Evolutionary conservation across 2,797 vertebrate species (phyloP), one percentile per base, ranked within the genome.

Genomic region (Picus viridis): DNA sequence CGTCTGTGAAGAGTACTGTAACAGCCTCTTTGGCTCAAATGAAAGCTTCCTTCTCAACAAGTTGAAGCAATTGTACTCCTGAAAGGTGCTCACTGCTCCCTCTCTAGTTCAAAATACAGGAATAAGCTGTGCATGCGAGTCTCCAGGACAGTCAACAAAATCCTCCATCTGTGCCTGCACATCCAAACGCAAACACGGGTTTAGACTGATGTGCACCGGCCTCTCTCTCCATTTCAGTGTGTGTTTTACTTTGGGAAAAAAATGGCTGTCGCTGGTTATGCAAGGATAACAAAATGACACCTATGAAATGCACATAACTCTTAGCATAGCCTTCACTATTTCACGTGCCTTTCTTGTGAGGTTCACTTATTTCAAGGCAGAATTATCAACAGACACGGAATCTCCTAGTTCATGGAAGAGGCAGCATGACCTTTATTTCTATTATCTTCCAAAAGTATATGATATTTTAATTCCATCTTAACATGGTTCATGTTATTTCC

Each of bases 11-110:
- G 39, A 84, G 22, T 57, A 65, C 41, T 73, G 77, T 68, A 75
- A 83, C 64, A 81, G 54, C 27, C 26, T 49, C 24, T 61, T 57
- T 57, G 36, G 39, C 83, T 30, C 70, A 94, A 87, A 64, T 59
- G 57, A 91, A 92, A 86, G 61, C 64, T 83, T 70, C 63, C 27
- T 79, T 83, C 80, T 86, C 36, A 92, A 22, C 57, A 81, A 43
- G 80, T 80, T 22, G 49, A 94, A 64, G 45, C 2, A 3, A 53
- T 29, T 2, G 0, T 43, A 49, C 41, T 83, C 58, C 65, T 75
- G 36, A 81, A 73, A 88, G 71, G 61, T 49, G 54, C 22, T 79
- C 24, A 39, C 16, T 86, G 47, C 63, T 69, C 59, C 54, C 45
- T 77, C n/a, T 72, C 51, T 54, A 74, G 62, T 45, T 90, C 27